A percentile compares a stretch with the other conserved stretches of the same genome.
Conservation (phyloP, 2,888 invertebrate species). For the Chloroclystis v-ata region DNA sequence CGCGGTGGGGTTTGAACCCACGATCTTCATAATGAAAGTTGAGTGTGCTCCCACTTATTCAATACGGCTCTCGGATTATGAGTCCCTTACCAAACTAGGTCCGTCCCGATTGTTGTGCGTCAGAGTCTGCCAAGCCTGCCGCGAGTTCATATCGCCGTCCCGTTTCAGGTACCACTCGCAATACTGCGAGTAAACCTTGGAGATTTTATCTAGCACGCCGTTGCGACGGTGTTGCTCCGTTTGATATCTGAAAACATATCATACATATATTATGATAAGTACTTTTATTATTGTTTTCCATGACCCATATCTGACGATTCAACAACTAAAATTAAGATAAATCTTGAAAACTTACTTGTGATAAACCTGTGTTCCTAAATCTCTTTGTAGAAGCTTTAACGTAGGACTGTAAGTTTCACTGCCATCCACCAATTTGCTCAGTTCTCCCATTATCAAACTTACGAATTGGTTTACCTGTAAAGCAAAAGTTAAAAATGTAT, state of each 20-base stretch:
- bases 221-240: constrained; percentile 81
- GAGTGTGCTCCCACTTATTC: too few species aligned
- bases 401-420: constrained; percentile 89
- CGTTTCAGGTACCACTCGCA: constrained; percentile 80
- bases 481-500: background rate
- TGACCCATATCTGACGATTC: too few species aligned
- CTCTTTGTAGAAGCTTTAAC: constrained; percentile 79
- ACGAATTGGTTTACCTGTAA: constrained; percentile 74
- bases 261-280: too few species aligned
- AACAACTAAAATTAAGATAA: too few species aligned
- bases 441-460: constrained; percentile 82
- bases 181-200: constrained; percentile 80
- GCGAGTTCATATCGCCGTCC: constrained; percentile 69
- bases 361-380: constrained; percentile 84
- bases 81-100: constrained; percentile 66
- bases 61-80: too few species aligned
- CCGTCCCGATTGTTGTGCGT: constrained; percentile 75
- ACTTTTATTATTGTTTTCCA: too few species aligned
- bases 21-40: too few species aligned
- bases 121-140: constrained; percentile 86
- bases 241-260: constrained; percentile 69
- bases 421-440: constrained; percentile 83
- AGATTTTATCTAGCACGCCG: constrained; percentile 81
- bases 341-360: constrained; percentile 69
- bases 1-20: too few species aligned